Evolutionary conservation across 2,113 vertebrate genomes (phyloP).

Genomic region (Jaculus jaculus): DNA sequence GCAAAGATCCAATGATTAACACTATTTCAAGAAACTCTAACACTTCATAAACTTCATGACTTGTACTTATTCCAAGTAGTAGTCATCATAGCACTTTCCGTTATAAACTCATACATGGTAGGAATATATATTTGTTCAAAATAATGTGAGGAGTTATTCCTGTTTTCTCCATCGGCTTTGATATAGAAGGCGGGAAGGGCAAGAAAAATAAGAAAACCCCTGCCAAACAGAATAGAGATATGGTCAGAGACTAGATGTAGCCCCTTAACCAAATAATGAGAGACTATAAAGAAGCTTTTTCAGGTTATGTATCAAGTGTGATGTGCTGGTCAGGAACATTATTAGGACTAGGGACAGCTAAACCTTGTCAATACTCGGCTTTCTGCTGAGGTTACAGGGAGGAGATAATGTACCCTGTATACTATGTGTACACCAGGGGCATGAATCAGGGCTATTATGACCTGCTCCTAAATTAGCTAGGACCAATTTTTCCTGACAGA

Average conservation of each 20-base stretch:
- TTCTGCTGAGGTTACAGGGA: background rate
- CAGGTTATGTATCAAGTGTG: background rate
- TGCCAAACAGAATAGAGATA: background rate
- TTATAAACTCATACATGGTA: background rate
- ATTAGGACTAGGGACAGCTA: background rate
- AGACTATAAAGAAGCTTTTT: background rate
- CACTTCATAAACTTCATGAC: constrained; percentile 21
- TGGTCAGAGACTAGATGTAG: background rate
- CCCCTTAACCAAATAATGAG: constrained; percentile 15
- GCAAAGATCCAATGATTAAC: constrained; percentile 49
- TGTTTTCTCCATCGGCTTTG: background rate
- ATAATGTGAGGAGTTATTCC: background rate
- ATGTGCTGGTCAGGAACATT: background rate
- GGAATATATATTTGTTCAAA: constrained; percentile 16
- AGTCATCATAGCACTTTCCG: background rate
- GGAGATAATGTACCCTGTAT: background rate
- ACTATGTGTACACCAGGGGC: background rate
- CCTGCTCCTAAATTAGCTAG: background rate
- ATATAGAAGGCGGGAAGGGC: constrained; percentile 5
- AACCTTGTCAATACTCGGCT: background rate
- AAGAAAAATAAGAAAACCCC: background rate
- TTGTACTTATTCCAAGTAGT: constrained; percentile 42
- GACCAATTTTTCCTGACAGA: background rate
- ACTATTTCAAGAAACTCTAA: constrained; percentile 18
- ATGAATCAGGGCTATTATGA: background rate